Conservation (phyloP, 2,888 invertebrate species). For the Mythimna albipuncta region DNA sequence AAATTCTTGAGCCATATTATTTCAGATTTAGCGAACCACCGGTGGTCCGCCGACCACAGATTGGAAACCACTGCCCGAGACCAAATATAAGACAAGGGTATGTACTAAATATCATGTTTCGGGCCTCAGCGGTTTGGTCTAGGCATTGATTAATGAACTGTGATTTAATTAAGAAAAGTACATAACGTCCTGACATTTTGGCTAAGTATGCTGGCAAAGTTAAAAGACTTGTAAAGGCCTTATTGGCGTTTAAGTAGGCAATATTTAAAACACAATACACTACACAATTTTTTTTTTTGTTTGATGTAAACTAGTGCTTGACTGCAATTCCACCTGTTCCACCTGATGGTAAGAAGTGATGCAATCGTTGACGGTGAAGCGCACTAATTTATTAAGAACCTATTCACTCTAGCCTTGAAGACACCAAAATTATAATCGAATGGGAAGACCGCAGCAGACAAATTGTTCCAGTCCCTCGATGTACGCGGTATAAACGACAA, state of each 20-base stretch:
- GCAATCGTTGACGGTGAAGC: too few species aligned
- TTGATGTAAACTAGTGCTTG: background rate
- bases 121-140: constrained; percentile 49
- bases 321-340: too few species aligned
- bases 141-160: constrained; percentile 61
- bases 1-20: too few species aligned
- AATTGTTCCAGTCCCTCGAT: too few species aligned
- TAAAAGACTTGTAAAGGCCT: background rate
- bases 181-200: background rate
- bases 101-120: constrained; percentile 60
- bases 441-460: too few species aligned
- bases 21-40: too few species aligned
- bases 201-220: background rate
- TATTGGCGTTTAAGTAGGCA: background rate
- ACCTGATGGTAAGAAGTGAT: too few species aligned
- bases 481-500: too few species aligned
- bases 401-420: too few species aligned
- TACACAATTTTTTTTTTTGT: background rate
- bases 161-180: constrained; percentile 54
- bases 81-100: constrained; percentile 55
- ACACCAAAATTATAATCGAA: too few species aligned
- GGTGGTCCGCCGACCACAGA: too few species aligned
- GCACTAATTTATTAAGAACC: too few species aligned
- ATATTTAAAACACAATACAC: background rate
- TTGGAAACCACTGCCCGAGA: background rate